A percentile compares a stretch with the other conserved stretches of the same genome.
Conservation (phyloP, 2,888 invertebrate species). For the Luperina testacea region DNA sequence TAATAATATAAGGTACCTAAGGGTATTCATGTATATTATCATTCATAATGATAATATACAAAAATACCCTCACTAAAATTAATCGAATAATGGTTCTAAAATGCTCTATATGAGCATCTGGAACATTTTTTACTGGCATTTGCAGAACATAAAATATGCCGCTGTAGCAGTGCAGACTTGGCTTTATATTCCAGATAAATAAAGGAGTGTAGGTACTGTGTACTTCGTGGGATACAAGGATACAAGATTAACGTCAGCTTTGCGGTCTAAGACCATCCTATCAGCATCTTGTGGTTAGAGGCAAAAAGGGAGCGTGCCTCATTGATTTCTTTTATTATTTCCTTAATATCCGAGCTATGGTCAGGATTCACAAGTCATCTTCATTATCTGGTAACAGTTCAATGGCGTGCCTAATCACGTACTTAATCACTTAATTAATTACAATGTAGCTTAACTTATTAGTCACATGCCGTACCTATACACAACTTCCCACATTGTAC, state of each 20-base stretch:
- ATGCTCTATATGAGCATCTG: not conserved
- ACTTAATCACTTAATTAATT: slow-evolving; percentile 48
- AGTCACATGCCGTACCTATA: slow-evolving; percentile 10
- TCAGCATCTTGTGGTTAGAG: slow-evolving; percentile 40
- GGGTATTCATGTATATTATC: too few relatives aligned
- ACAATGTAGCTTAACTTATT: slow-evolving; percentile 38
- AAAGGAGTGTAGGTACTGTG: not conserved
- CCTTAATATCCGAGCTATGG: slow-evolving; percentile 63
- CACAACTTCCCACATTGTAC: not conserved
- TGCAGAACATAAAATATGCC: not conserved
- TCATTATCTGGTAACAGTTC: slow-evolving; percentile 51
- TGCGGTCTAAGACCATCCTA: slow-evolving; percentile 56
- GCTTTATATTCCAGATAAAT: slow-evolving; percentile 16
- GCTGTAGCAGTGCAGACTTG: slow-evolving; percentile 1
- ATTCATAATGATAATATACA: not conserved
- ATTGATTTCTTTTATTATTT: slow-evolving; percentile 70
- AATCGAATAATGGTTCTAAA: not conserved
- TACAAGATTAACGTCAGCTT: slow-evolving; percentile 60
- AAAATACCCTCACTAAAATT: not conserved
- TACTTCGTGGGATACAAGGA: slow-evolving; percentile 50
- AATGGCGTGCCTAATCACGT: slow-evolving; percentile 56
- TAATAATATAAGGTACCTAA: not conserved
- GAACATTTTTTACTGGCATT: not conserved
- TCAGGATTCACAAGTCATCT: slow-evolving; percentile 60
- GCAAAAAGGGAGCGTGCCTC: slow-evolving; percentile 65